A percentile compares a stretch with the other conserved stretches of the same genome.
phyloP scores from a whole-genome alignment of 1,140 invertebrate species.

The Coptotermes formosanus region DNA sequence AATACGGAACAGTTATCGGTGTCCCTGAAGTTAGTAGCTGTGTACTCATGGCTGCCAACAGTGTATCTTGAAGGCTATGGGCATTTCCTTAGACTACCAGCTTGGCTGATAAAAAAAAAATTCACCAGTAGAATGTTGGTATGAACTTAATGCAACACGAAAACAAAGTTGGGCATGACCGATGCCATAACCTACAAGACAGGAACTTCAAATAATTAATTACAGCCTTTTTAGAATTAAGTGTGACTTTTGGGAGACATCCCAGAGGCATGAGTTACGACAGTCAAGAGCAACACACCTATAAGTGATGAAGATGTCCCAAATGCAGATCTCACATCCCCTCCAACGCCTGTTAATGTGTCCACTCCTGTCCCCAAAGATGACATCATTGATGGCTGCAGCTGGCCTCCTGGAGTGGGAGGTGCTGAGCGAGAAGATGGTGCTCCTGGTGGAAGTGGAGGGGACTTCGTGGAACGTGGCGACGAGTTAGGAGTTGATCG shows the following conservation, averaged over 20 bases:
- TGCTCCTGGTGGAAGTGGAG: conserved; percentile 61
- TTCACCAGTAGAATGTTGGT: too few species aligned
- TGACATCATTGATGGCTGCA: conserved; percentile 51
- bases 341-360: conserved; percentile 53
- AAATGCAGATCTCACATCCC: conserved; percentile 55
- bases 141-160: too few species aligned
- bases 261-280: not conserved
- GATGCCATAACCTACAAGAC: too few species aligned
- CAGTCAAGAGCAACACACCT: not conserved
- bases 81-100: too few species aligned
- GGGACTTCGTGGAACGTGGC: conserved; percentile 84
- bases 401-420: conserved; percentile 62
- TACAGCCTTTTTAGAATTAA: too few species aligned
- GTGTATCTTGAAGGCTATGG: too few species aligned
- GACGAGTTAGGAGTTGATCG: conserved; percentile 89
- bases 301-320: conserved; percentile 38
- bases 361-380: conserved; percentile 50
- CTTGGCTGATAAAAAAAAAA: too few species aligned
- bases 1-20: too few species aligned
- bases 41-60: too few species aligned
- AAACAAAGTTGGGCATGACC: too few species aligned
- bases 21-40: too few species aligned
- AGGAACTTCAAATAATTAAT: too few species aligned
- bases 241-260: not conserved
- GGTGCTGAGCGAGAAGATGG: conserved; percentile 64